Conservation (phyloP, 2,797 vertebrate species). For the Alcedo atthis region DNA sequence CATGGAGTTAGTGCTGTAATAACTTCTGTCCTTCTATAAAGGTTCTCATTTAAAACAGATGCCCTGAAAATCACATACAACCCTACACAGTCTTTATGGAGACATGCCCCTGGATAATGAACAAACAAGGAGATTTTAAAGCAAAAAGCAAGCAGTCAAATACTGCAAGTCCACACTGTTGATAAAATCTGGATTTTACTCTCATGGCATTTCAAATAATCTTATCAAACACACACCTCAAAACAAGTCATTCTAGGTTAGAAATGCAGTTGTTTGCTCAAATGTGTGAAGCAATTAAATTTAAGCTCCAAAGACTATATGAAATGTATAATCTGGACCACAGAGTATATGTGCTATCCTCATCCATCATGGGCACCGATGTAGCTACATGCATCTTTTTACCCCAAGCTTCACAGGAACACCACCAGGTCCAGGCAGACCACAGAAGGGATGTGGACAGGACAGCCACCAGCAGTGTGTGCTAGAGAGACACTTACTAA, state of each 20-base stretch:
- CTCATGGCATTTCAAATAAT: background rate
- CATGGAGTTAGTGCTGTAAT: background rate
- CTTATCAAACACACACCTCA: background rate
- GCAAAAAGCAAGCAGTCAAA: background rate
- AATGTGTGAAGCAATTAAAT: background rate
- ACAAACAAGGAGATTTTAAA: background rate
- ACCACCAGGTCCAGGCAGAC: background rate
- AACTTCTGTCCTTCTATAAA: background rate
- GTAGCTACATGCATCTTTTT: background rate
- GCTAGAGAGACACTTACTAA: background rate
- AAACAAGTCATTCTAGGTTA: background rate
- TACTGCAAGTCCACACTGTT: background rate
- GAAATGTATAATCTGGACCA: background rate
- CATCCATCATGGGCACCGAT: fast-evolving
- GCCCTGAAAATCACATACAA: background rate
- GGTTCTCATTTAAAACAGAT: background rate
- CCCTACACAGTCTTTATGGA: background rate
- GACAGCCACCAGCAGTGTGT: background rate
- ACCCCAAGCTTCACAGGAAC: fast-evolving
- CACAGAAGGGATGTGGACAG: background rate
- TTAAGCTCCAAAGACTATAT: background rate
- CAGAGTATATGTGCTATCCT: too few species aligned
- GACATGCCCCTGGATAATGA: background rate
- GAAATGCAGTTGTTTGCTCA: background rate
- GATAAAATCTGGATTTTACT: background rate